phyloP scores from a whole-genome alignment of 2,797 vertebrate species.

The Poeciliopsis turneri region DNA sequence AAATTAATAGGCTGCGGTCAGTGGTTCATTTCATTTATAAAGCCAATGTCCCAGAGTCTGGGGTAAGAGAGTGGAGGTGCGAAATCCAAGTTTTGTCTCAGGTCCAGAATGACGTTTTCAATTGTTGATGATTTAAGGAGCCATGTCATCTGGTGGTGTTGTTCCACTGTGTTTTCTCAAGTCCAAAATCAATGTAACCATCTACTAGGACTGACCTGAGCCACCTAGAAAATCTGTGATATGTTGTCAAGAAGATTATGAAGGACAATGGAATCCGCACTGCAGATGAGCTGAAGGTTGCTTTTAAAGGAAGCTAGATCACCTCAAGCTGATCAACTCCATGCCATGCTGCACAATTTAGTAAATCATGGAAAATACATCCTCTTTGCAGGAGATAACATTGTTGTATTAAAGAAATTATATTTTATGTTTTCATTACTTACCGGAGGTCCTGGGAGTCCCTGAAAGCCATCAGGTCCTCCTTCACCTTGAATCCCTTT shows the following conservation, averaged over 20 bases:
- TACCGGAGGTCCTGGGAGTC: slow-evolving; percentile 79
- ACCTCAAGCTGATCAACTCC: not conserved
- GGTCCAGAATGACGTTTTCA: not conserved
- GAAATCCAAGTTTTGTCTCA: not conserved
- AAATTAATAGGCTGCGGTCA: not conserved
- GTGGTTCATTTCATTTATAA: not conserved
- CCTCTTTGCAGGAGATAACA: not conserved
- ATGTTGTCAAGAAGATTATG: not conserved
- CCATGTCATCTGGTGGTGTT: not conserved
- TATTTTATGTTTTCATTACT: slow-evolving; percentile 42
- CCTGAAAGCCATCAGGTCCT: slow-evolving; percentile 78
- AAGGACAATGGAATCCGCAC: not conserved
- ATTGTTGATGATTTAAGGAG: not conserved
- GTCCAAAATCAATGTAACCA: not conserved
- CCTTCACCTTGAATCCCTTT: slow-evolving; percentile 79
- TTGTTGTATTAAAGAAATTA: not conserved
- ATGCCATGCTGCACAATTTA: not conserved
- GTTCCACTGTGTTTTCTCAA: not conserved
- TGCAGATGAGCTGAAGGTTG: not conserved
- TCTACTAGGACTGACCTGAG: not conserved
- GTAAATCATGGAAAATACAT: not conserved
- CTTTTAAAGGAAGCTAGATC: not conserved
- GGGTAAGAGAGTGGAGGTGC: not conserved
- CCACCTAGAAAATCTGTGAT: not conserved
- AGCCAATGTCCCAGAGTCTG: not conserved